A percentile compares a stretch with the other conserved stretches of the same genome.
These are phyloP conservation scores for Aulostomus chinensis DNA, from an alignment of 2,797 vertebrate species.

Conservation along the genomic window DNA sequence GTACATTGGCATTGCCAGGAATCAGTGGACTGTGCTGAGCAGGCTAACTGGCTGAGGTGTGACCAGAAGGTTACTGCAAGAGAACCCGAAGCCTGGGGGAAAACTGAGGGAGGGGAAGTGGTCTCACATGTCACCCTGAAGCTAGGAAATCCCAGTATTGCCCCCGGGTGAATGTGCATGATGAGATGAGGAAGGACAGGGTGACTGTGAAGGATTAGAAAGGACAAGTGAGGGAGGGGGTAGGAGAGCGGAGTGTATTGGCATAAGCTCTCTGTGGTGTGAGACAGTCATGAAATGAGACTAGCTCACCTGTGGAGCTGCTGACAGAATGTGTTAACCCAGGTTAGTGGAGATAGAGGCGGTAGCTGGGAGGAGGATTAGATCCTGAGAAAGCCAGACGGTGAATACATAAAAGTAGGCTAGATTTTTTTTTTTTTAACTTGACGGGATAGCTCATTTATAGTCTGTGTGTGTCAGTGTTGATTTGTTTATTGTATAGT, in stretches of 20 bases:
- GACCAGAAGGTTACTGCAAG: conserved; percentile 26
- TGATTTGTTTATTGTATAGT: conserved; percentile 36
- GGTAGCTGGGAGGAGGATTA: conserved; percentile 13
- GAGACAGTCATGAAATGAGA: conserved; percentile 24
- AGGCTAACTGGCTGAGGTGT: conserved; percentile 46
- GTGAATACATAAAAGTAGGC: conserved; percentile 23
- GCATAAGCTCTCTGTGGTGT: conserved; percentile 6
- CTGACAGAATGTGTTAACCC: conserved; percentile 45
- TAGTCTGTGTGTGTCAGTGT: conserved; percentile 4
- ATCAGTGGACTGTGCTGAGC: conserved; percentile 65
- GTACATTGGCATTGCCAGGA: conserved; percentile 58
- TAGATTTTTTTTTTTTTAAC: conserved; percentile 1
- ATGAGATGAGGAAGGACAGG: conserved; percentile 33
- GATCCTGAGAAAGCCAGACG: no score
- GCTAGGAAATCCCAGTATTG: conserved; percentile 4
- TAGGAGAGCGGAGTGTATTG: not conserved
- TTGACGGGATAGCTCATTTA: not conserved
- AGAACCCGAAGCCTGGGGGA: conserved; percentile 3
- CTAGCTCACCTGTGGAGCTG: conserved; percentile 63
- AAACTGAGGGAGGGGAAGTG: not conserved
- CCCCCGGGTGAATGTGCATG: conserved; percentile 14
- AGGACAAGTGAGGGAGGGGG: conserved; percentile 4
- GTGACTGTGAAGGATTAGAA: conserved; percentile 1
- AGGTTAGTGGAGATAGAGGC: conserved; percentile 5
- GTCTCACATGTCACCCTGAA: conserved; percentile 10